phyloP scores from a whole-genome alignment of 2,113 vertebrate genomes.

The Ramphastos sulfuratus region DNA sequence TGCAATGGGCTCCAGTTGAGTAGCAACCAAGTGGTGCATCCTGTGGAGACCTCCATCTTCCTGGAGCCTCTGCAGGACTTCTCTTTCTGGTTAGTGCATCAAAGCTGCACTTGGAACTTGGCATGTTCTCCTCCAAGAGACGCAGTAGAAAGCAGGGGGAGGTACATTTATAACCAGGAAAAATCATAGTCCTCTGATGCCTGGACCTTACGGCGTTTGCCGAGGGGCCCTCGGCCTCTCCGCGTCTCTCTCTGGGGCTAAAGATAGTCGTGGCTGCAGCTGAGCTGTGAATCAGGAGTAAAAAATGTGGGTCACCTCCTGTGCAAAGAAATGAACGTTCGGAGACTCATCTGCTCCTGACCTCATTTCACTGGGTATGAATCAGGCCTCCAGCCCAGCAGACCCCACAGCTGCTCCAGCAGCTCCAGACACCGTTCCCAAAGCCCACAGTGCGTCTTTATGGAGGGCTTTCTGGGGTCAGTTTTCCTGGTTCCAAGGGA shows the following conservation, averaged over 20 bases:
- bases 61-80: not conserved
- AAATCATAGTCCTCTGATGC: not conserved
- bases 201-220: not conserved
- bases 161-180: not conserved
- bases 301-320: constrained; percentile 68
- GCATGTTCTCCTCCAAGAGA: not conserved
- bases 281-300: constrained; percentile 68
- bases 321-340: constrained; percentile 1
- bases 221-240: constrained; percentile 36
- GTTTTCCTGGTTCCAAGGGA: not conserved
- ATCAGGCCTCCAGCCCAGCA: not conserved
- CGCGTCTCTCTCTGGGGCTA: constrained; percentile 20
- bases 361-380: constrained; percentile 6
- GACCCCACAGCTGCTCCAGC: constrained; percentile 33
- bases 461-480: not conserved
- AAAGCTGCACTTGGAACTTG: not conserved
- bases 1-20: fast-evolving
- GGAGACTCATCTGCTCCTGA: constrained; percentile 15
- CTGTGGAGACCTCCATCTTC: fast-evolving
- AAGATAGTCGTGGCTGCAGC: constrained; percentile 52
- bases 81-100: not conserved
- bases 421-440: not conserved
- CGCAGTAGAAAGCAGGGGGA: not conserved
- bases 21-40: not conserved
- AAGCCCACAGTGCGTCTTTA: not conserved